A percentile compares a stretch with the other conserved stretches of the same genome.
Conservation (phyloP, 1,140 invertebrate species). For the Hyphantria cunea region DNA sequence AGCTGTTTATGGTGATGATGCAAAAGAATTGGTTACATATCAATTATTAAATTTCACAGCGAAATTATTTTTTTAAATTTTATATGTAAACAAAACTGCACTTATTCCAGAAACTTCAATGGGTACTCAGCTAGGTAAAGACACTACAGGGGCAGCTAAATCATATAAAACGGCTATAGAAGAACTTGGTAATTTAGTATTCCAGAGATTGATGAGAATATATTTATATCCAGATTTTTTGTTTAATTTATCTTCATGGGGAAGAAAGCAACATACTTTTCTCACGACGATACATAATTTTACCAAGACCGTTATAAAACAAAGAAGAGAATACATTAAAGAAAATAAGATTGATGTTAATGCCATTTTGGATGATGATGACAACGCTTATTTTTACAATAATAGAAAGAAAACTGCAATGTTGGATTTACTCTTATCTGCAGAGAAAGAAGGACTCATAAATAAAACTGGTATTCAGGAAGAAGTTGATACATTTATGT, state of each 20-base stretch:
- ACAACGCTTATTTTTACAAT: constrained; percentile 27
- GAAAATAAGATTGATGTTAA: constrained; percentile 29
- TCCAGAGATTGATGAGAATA: constrained; percentile 57
- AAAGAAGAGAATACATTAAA: constrained; percentile 43
- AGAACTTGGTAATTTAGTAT: constrained; percentile 55
- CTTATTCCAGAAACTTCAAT: constrained; percentile 66
- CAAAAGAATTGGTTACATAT: too few relatives aligned
- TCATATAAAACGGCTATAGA: constrained; percentile 68
- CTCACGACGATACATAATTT: constrained; percentile 52
- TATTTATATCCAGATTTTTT: constrained; percentile 56
- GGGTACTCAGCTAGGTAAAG: constrained; percentile 69
- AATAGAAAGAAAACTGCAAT: constrained; percentile 87
- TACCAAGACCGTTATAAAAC: constrained; percentile 51
- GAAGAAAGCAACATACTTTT: constrained; percentile 38
- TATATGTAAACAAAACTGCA: too few relatives aligned
- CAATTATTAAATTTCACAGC: too few relatives aligned
- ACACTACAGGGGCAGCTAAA: constrained; percentile 47
- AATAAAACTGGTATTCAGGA: constrained; percentile 84
- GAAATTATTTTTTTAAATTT: too few relatives aligned
- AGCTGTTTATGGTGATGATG: too few relatives aligned
- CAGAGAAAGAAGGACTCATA: constrained; percentile 79
- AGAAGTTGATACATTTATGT: constrained; percentile 91
- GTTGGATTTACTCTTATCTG: constrained; percentile 89
- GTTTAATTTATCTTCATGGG: constrained; percentile 46
- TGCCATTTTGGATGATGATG: constrained; percentile 30